A percentile compares a stretch with the other conserved stretches of the same genome.
These are phyloP conservation scores for Procapra przewalskii DNA, from an alignment of 2,113 vertebrate genomes.

Conservation along the genomic window DNA sequence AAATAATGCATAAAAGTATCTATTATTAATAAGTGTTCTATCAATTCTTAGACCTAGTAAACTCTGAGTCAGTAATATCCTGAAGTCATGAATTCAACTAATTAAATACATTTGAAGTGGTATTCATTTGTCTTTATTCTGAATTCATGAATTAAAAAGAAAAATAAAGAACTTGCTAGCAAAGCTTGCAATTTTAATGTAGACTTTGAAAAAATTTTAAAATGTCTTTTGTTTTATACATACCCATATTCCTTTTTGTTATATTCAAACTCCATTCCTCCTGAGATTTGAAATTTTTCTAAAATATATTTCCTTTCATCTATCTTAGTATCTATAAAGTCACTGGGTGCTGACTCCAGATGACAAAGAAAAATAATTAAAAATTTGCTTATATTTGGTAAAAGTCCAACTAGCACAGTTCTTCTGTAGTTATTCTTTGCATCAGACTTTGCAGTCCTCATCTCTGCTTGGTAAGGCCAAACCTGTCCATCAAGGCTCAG, in stretches of 20 bases:
- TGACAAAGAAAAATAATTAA: not conserved
- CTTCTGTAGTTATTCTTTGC: not conserved
- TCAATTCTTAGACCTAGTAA: slow-evolving; percentile 64
- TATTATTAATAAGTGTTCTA: slow-evolving; percentile 55
- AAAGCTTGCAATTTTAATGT: slow-evolving; percentile 16
- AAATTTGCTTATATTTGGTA: not conserved
- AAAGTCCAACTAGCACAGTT: not conserved
- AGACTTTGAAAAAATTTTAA: slow-evolving; percentile 11
- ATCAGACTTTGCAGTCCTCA: not conserved
- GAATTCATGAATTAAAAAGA: slow-evolving; percentile 52
- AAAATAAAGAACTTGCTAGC: slow-evolving; percentile 33
- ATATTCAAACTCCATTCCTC: not conserved
- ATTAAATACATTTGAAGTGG: slow-evolving; percentile 49
- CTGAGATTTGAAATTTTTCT: not conserved
- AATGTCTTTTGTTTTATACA: not conserved
- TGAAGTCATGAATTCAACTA: slow-evolving; percentile 40
- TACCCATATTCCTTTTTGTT: not conserved
- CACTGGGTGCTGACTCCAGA: not conserved
- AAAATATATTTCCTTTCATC: not conserved
- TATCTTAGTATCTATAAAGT: not conserved
- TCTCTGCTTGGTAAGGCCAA: not conserved
- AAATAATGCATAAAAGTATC: slow-evolving; percentile 49
- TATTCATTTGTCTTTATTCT: slow-evolving; percentile 41
- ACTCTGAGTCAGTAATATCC: slow-evolving; percentile 50
- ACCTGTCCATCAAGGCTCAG: not conserved